These are phyloP conservation scores for Drosophila niveifrons DNA, from an alignment of 2,888 invertebrate genomes.

Conservation along the genomic window DNA sequence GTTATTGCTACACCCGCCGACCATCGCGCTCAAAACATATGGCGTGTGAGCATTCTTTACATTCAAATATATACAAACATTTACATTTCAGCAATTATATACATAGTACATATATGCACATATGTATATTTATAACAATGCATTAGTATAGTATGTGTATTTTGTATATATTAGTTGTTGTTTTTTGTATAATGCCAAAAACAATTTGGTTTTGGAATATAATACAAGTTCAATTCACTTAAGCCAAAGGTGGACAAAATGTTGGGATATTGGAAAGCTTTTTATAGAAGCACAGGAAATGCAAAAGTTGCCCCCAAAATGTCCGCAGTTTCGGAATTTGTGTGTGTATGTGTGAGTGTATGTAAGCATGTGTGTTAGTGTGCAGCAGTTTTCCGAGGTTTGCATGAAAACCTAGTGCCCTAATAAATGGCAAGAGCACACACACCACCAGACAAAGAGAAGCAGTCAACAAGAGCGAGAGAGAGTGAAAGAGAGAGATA, in stretches of 20 bases:
- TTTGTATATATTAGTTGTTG: constrained; percentile 6
- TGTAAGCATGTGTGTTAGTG: constrained; percentile 37
- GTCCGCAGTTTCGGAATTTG: constrained; percentile 35
- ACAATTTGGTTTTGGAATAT: constrained; percentile 58
- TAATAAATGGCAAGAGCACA: constrained; percentile 66
- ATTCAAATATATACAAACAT: constrained; percentile 14
- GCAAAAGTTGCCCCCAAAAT: constrained; percentile 66
- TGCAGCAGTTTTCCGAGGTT: constrained; percentile 72
- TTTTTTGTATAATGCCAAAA: constrained; percentile 73
- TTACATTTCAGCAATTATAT: background rate
- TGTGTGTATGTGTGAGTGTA: constrained; percentile 18
- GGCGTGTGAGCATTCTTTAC: constrained; percentile 39
- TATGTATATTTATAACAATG: constrained; percentile 3
- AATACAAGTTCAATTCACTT: constrained; percentile 61
- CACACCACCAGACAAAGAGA: constrained; percentile 17
- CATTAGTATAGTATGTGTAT: background rate
- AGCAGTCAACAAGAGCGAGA: background rate
- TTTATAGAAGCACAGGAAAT: constrained; percentile 61
- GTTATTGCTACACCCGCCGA: constrained; percentile 48
- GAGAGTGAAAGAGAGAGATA: constrained; percentile 9
- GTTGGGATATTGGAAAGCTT: constrained; percentile 47
- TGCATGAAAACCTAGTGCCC: constrained; percentile 83
- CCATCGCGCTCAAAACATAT: constrained; percentile 60
- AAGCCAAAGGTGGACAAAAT: constrained; percentile 56
- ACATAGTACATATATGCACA: background rate